Conservation (phyloP, 2,797 vertebrate genomes). For the Eulemur mongoz region DNA sequence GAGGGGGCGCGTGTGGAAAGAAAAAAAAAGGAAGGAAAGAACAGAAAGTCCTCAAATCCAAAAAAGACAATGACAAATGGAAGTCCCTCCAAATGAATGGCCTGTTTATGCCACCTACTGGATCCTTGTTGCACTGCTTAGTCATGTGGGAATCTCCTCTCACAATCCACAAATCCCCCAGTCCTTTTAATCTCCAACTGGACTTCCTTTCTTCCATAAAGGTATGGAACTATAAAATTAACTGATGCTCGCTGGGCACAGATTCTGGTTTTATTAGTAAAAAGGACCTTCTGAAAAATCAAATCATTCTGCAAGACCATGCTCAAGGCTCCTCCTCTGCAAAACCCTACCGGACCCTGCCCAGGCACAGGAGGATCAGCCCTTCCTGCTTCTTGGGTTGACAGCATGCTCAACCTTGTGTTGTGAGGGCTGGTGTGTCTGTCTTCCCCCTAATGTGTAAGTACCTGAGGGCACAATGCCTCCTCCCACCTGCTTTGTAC, state of each 20-base stretch:
- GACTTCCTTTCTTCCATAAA: not conserved
- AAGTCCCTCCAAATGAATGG: not conserved
- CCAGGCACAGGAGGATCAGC: not conserved
- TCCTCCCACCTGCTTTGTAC: not conserved
- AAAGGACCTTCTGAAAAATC: not conserved
- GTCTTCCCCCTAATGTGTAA: not conserved
- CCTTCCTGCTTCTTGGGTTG: not conserved
- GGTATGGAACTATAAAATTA: not conserved
- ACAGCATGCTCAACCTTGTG: not conserved
- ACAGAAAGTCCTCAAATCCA: not conserved
- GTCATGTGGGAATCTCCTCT: not conserved
- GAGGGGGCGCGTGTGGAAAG: not conserved
- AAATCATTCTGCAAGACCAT: not conserved
- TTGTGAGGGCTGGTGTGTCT: not conserved
- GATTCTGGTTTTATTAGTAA: not conserved
- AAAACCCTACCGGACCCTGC: not conserved
- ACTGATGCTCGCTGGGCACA: not conserved
- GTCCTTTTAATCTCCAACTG: not conserved
- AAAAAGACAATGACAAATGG: not conserved
- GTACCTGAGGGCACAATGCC: not conserved
- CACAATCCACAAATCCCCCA: not conserved
- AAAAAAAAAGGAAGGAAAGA: not conserved
- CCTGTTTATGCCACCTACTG: conserved; percentile 82
- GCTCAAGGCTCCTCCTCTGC: not conserved
- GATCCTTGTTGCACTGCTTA: conserved; percentile 66